phyloP scores from a whole-genome alignment of 2,113 vertebrate species.

The Corythaeola cristata region DNA sequence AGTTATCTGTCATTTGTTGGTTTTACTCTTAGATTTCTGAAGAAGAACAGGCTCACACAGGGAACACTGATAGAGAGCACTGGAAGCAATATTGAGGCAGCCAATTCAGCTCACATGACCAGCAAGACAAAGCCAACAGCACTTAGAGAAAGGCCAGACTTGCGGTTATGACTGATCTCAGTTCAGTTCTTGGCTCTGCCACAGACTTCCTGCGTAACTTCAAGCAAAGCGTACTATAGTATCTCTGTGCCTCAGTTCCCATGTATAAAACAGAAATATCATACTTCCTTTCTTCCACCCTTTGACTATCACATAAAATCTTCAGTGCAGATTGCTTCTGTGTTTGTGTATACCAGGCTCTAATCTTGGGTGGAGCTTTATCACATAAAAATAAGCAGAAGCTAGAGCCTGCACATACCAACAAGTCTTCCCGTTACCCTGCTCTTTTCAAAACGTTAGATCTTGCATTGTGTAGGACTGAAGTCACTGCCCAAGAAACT shows the following conservation, averaged over 20 bases:
- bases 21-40: not conserved
- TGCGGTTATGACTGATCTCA: conserved; percentile 20
- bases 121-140: conserved; percentile 23
- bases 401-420: not conserved
- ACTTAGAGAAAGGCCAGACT: conserved; percentile 26
- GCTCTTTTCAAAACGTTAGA: not conserved
- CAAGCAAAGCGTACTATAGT: not conserved
- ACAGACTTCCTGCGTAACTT: conserved; percentile 31
- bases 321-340: not conserved
- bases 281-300: not conserved
- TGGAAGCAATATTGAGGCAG: not conserved
- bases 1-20: not conserved
- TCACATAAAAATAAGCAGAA: conserved; percentile 14
- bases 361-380: not conserved
- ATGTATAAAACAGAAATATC: not conserved
- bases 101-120: conserved; percentile 17
- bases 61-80: not conserved
- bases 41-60: not conserved
- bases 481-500: not conserved
- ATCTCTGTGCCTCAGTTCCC: not conserved
- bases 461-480: not conserved
- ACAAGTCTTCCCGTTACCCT: not conserved
- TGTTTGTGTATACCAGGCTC: not conserved
- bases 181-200: conserved; percentile 28
- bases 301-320: not conserved